Conservation (phyloP, 2,113 vertebrate genomes). For the Pterocles orientalis region DNA sequence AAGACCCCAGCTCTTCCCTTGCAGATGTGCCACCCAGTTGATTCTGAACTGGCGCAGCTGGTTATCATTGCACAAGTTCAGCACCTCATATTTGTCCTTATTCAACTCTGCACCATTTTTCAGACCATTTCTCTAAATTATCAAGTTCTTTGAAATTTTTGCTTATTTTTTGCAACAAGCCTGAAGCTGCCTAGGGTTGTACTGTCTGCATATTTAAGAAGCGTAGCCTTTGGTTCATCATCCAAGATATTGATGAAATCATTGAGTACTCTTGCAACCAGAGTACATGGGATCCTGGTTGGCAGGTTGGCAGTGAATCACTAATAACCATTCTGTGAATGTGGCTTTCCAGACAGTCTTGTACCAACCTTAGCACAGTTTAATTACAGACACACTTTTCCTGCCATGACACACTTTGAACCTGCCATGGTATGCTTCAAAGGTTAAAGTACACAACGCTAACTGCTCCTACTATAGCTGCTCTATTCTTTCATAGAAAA, state of each 20-base stretch:
- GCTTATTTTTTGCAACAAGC: not conserved
- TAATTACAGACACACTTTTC: not conserved
- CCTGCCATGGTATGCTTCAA: not conserved
- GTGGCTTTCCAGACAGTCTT: not conserved
- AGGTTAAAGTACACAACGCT: not conserved
- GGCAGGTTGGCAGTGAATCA: not conserved
- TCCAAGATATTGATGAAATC: not conserved
- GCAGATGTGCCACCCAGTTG: not conserved
- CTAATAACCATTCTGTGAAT: not conserved
- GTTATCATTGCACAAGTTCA: rapidly evolving
- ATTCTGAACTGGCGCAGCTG: not conserved
- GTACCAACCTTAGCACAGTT: not conserved
- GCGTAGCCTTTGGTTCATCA: not conserved
- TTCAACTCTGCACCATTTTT: not conserved
- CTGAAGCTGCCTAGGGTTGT: not conserved
- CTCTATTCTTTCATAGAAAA: not conserved
- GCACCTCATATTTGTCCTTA: not conserved
- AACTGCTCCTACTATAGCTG: not conserved
- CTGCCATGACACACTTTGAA: no score
- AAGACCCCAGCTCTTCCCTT: not conserved
- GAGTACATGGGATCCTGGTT: not conserved
- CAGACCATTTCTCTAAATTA: not conserved
- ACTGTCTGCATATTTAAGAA: not conserved
- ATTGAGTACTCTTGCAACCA: not conserved
- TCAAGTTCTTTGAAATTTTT: no score